phyloP scores from a whole-genome alignment of 2,797 vertebrate species.

The Macrochelys suwanniensis region DNA sequence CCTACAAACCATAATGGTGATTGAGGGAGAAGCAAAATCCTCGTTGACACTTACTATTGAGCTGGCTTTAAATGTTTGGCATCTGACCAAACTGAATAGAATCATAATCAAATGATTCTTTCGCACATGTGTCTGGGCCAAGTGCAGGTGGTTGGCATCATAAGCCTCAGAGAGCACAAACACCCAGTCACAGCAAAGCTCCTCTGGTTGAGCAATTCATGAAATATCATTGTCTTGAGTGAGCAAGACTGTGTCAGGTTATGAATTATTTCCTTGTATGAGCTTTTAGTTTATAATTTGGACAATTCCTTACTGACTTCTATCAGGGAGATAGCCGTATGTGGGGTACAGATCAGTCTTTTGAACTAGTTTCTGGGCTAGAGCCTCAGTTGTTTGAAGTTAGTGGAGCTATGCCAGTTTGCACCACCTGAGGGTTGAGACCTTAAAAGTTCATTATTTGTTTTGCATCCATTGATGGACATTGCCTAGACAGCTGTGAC shows the following conservation, averaged over 20 bases:
- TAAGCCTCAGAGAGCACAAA: not conserved
- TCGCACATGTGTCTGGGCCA: conserved; percentile 38
- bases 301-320: not conserved
- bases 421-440: too few species aligned
- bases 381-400: too few species aligned
- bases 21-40: not conserved
- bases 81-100: conserved; percentile 7
- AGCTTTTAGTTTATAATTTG: not conserved
- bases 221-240: not conserved
- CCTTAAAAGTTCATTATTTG: too few species aligned
- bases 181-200: conserved; percentile 29
- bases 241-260: not conserved
- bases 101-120: not conserved
- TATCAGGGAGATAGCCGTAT: not conserved
- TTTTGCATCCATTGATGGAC: not conserved
- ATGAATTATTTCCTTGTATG: not conserved
- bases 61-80: not conserved
- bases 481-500: not conserved
- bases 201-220: conserved; percentile 55
- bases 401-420: too few species aligned
- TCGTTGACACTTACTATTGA: not conserved
- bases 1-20: not conserved
- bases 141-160: conserved; percentile 79
- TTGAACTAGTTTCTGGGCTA: too few species aligned
- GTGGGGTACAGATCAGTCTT: not conserved